Evolutionary conservation across 2,113 vertebrate species (phyloP).

Genomic region (Oncorhynchus mykiss): DNA sequence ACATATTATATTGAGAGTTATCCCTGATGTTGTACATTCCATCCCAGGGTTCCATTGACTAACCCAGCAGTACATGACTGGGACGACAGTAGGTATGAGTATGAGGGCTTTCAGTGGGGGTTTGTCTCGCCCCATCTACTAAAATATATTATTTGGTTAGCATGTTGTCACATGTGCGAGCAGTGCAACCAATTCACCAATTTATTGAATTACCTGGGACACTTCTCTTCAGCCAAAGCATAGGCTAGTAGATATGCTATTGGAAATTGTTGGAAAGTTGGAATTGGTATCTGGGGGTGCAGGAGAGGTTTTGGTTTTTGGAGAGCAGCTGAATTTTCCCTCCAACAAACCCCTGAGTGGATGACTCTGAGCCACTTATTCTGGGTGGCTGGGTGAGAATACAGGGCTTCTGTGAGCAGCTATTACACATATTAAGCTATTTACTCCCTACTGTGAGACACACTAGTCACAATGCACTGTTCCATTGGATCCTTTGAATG

Average conservation of each 20-base stretch:
- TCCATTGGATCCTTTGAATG: not conserved
- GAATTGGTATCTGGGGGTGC: not conserved
- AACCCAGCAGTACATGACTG: not conserved
- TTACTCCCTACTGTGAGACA: conserved; percentile 17
- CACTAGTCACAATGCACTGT: not conserved
- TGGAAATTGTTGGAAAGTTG: no score
- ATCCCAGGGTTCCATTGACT: conserved; percentile 21
- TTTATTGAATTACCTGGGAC: no score
- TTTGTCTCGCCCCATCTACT: not conserved
- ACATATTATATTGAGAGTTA: conserved; percentile 20
- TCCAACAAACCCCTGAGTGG: not conserved
- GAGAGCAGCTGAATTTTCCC: not conserved
- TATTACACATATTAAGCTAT: conserved; percentile 7
- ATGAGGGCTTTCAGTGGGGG: not conserved
- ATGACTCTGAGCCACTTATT: not conserved
- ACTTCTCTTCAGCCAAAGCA: no score
- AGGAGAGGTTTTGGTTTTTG: not conserved
- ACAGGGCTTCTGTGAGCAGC: conserved; percentile 6
- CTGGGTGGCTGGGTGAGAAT: conserved; percentile 14
- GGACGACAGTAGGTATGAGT: conserved; percentile 5
- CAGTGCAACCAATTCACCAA: not conserved
- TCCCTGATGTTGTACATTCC: conserved; percentile 33
- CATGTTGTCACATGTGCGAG: not conserved
- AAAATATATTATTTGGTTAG: not conserved
- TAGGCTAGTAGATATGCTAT: no score